Evolutionary conservation across 2,113 vertebrate species (phyloP).

Genomic region (Neopipo cinnamomea): DNA sequence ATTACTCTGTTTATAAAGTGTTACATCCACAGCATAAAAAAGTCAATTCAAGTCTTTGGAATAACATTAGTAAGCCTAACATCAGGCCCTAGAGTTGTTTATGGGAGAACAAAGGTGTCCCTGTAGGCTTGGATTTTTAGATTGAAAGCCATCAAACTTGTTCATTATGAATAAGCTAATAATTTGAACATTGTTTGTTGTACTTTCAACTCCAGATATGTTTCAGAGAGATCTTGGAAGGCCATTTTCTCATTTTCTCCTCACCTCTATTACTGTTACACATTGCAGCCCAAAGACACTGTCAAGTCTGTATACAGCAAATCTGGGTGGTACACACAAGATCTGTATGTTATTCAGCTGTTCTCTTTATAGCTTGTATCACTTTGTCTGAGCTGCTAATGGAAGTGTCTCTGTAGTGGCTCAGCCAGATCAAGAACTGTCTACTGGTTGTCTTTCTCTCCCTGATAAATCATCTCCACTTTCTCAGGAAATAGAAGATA

Average conservation of each 20-base stretch:
- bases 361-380: neutral
- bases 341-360: neutral
- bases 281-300: neutral
- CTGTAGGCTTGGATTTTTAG: neutral
- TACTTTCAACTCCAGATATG: neutral
- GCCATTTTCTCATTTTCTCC: neutral
- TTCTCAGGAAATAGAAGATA: neutral
- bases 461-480: neutral
- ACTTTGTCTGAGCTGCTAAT: neutral
- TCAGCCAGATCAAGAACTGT: neutral
- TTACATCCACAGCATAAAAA: neutral
- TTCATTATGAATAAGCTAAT: neutral
- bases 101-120: neutral
- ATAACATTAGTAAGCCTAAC: neutral
- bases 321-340: neutral
- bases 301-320: neutral
- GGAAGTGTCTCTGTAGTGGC: neutral
- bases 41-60: neutral
- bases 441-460: neutral
- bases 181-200: neutral
- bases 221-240: neutral
- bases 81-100: neutral
- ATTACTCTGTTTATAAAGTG: neutral
- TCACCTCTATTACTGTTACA: neutral
- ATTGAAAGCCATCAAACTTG: neutral